phyloP scores from a whole-genome alignment of 1,140 invertebrate species.

The Tenebrio molitor region DNA sequence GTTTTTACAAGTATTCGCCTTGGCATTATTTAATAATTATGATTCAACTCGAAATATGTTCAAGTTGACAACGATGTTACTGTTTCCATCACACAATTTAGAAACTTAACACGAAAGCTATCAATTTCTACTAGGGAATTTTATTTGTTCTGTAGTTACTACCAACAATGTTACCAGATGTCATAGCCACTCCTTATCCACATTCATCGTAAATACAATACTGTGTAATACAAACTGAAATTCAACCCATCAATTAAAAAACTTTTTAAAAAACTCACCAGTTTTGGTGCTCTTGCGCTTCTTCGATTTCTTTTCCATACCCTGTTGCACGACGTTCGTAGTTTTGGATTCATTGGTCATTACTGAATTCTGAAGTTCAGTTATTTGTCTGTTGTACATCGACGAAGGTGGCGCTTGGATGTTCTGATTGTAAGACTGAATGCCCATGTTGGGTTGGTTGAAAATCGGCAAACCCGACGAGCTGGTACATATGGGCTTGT shows the following conservation, averaged over 20 bases:
- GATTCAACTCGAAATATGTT: too few species aligned
- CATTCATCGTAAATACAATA: too few species aligned
- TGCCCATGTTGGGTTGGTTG: constrained; percentile 60
- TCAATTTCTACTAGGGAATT: too few species aligned
- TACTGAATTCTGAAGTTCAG: constrained; percentile 51
- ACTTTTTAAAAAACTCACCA: constrained; percentile 51
- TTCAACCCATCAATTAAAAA: not conserved
- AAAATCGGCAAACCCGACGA: constrained; percentile 62
- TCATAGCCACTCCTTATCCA: too few species aligned
- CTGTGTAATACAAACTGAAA: too few species aligned
- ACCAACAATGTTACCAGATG: too few species aligned
- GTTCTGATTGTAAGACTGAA: constrained; percentile 54
- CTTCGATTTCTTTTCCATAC: constrained; percentile 53
- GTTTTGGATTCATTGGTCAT: constrained; percentile 10
- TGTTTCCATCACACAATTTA: too few species aligned
- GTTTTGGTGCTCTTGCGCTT: constrained; percentile 51
- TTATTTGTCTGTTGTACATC: constrained; percentile 58
- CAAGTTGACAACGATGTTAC: too few species aligned
- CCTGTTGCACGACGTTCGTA: constrained; percentile 39
- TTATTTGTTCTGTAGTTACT: too few species aligned
- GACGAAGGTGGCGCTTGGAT: constrained; percentile 45
- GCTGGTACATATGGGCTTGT: constrained; percentile 67
- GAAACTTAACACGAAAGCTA: too few species aligned
- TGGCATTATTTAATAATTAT: too few species aligned
- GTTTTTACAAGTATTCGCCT: too few species aligned